These are phyloP conservation scores for Beaufortia kweichowensis DNA, from an alignment of 2,113 vertebrate genomes.

Conservation along the genomic window DNA sequence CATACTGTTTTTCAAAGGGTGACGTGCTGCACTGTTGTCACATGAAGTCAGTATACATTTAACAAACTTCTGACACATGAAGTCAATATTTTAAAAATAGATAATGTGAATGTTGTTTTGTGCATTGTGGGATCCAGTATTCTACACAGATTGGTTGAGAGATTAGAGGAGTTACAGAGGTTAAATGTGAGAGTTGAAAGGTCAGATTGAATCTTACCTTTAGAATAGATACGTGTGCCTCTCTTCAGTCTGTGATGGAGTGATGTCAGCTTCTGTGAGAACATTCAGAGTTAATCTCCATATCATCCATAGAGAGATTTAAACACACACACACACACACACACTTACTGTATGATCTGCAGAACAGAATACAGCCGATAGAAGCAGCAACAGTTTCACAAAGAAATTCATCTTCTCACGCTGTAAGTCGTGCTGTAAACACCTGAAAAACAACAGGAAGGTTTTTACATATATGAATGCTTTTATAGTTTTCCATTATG, in stretches of 20 bases:
- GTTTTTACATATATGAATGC: background rate
- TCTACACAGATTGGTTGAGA: background rate
- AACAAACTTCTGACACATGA: no score
- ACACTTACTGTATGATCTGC: slow-evolving; percentile 35
- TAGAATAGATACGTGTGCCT: slow-evolving; percentile 25
- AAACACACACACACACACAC: background rate
- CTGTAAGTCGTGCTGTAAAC: background rate
- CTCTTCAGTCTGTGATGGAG: slow-evolving; percentile 31
- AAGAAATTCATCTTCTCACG: slow-evolving; percentile 31
- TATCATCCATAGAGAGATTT: background rate
- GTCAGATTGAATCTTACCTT: slow-evolving; percentile 29
- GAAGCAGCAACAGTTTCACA: slow-evolving; percentile 24
- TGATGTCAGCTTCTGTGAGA: slow-evolving; percentile 33
- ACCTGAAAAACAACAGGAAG: slow-evolving; percentile 22
- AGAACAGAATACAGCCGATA: background rate
- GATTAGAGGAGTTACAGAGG: slow-evolving; percentile 30
- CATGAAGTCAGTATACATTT: no score
- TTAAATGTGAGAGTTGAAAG: background rate
- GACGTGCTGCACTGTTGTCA: no score
- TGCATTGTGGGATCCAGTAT: no score
- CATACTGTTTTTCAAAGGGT: no score
- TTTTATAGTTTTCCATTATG: no score
- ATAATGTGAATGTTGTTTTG: no score
- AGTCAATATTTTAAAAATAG: no score
- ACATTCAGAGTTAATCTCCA: background rate